These are phyloP conservation scores for Scyliorhinus canicula DNA, from an alignment of 2,797 vertebrate genomes.

Conservation along the genomic window DNA sequence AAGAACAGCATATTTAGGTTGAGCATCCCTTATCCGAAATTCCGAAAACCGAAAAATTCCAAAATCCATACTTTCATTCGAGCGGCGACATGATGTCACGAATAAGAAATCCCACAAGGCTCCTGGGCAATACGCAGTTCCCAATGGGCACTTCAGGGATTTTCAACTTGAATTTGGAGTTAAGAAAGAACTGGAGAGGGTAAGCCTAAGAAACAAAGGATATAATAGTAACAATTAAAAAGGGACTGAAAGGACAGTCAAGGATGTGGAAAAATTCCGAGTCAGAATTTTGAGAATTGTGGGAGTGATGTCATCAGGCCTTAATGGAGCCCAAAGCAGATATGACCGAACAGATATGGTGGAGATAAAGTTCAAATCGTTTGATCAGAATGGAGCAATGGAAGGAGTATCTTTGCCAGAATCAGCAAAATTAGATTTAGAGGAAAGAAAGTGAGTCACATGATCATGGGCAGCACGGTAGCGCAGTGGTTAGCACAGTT, in stretches of 20 bases:
- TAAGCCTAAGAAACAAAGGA: not conserved
- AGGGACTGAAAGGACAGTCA: not conserved
- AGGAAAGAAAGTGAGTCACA: not conserved
- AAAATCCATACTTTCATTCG: too few species aligned
- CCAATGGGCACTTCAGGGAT: too few species aligned
- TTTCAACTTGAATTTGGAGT: not conserved
- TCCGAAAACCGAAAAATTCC: too few species aligned
- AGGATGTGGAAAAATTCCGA: not conserved
- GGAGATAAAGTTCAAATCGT: not conserved
- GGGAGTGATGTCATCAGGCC: not conserved
- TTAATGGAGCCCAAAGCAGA: not conserved
- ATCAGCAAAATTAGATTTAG: not conserved
- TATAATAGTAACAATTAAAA: not conserved
- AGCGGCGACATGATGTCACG: too few species aligned
- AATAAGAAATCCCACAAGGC: too few species aligned
- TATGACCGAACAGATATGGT: not conserved
- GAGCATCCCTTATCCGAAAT: too few species aligned
- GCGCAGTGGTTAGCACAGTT: too few species aligned
- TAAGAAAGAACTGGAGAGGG: not conserved
- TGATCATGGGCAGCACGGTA: too few species aligned
- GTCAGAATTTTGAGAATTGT: not conserved
- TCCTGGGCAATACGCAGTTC: too few species aligned
- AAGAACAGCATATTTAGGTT: too few species aligned
- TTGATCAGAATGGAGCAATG: not conserved
- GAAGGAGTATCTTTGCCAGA: not conserved